Percentiles rank a stretch among this genome's conserved stretches.
Conservation (phyloP, 2,113 vertebrate species). For the Daboia siamensis region DNA sequence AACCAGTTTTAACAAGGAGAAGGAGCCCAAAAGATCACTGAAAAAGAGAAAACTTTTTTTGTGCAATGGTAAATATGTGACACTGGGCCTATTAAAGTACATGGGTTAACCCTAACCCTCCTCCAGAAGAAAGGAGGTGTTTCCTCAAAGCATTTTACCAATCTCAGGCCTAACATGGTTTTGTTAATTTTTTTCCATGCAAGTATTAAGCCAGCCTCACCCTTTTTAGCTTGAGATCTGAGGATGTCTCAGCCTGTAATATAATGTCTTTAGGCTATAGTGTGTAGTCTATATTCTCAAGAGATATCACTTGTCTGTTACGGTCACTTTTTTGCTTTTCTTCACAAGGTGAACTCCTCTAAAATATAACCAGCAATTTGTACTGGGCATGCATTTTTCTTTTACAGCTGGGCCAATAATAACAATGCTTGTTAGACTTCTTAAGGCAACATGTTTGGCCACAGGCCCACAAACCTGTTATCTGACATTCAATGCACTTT, state of each 20-base stretch:
- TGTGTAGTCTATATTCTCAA: constrained; percentile 33
- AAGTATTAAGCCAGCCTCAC: constrained; percentile 3
- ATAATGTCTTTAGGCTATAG: constrained; percentile 22
- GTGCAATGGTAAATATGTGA: background rate
- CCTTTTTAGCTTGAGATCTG: constrained; percentile 21
- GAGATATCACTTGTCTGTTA: constrained; percentile 11
- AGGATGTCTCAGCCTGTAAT: background rate
- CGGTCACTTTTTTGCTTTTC: background rate
- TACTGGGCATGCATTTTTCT: background rate
- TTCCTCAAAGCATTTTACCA: background rate
- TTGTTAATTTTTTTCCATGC: constrained; percentile 13
- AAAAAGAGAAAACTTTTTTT: constrained; percentile 8
- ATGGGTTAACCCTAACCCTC: background rate
- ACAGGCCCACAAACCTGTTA: constrained; percentile 12
- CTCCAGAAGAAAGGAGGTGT: background rate
- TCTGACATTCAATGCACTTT: constrained; percentile 34
- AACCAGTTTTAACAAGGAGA: constrained; percentile 2
- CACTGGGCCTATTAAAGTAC: background rate
- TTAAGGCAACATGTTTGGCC: constrained; percentile 4
- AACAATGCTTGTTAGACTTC: constrained; percentile 7
- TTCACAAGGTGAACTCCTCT: constrained; percentile 6
- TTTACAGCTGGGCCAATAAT: constrained; percentile 7
- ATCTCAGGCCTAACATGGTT: constrained; percentile 19
- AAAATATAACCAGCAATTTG: constrained; percentile 10
- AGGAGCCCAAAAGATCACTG: constrained; percentile 2